These are phyloP conservation scores for Belgica antarctica DNA, from an alignment of 2,888 invertebrate genomes.

Conservation along the genomic window DNA sequence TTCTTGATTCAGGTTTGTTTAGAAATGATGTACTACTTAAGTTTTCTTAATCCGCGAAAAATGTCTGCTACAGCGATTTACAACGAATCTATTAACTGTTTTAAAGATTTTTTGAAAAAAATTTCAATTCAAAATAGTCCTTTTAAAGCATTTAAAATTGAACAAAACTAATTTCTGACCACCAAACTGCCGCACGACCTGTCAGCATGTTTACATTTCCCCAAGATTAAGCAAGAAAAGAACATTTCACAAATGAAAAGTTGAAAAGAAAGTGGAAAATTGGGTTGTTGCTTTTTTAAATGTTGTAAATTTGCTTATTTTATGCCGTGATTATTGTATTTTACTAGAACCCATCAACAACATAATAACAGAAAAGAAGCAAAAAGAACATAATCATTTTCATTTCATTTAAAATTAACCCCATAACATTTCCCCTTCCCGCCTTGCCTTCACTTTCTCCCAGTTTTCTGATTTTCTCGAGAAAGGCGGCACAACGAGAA, in stretches of 20 bases:
- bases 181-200: no score
- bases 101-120: no score
- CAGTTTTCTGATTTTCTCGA: no score
- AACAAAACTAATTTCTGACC: neutral
- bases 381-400: conserved; percentile 44
- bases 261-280: neutral
- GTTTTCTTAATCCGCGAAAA: no score
- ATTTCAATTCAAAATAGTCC: neutral
- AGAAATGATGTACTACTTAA: no score
- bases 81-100: no score
- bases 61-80: no score
- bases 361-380: conserved; percentile 35
- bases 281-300: conserved; percentile 32
- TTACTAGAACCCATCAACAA: conserved; percentile 41
- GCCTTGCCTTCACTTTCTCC: neutral
- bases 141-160: neutral
- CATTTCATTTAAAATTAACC: conserved; percentile 44
- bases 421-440: conserved; percentile 25
- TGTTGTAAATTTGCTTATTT: conserved; percentile 43
- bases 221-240: conserved; percentile 24
- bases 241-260: neutral
- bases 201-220: neutral
- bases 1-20: no score
- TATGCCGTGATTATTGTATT: conserved; percentile 43
- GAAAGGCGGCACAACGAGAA: neutral